A percentile compares a stretch with the other conserved stretches of the same genome.
Evolutionary conservation across 2,113 vertebrate species (phyloP).

Genomic region (Macquaria australasica): DNA sequence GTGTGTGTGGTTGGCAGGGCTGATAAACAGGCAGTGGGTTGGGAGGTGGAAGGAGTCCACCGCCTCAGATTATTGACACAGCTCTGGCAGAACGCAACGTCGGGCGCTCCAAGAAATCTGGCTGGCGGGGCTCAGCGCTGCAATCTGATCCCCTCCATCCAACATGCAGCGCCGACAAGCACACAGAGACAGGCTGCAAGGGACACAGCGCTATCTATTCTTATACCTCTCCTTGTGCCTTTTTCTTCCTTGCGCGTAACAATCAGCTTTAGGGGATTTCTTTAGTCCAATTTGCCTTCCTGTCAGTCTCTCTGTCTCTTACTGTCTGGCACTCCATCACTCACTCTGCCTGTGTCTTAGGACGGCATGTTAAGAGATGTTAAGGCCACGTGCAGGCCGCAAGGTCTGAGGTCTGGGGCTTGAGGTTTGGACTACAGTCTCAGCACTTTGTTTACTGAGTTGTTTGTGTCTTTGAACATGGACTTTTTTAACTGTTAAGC

Average conservation of each 20-base stretch:
- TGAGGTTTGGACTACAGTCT: conserved; percentile 40
- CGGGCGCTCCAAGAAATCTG: conserved; percentile 73
- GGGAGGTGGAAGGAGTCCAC: conserved; percentile 70
- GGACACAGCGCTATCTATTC: conserved; percentile 53
- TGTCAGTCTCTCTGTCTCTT: conserved; percentile 47
- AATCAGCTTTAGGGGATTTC: conserved; percentile 33
- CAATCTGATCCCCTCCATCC: conserved; percentile 69
- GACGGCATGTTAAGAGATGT: conserved; percentile 28
- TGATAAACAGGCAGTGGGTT: conserved; percentile 74
- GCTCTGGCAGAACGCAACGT: conserved; percentile 69
- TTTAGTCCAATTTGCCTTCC: conserved; percentile 40
- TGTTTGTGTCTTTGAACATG: conserved; percentile 12
- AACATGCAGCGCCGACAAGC: conserved; percentile 48
- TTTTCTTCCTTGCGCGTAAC: conserved; percentile 38
- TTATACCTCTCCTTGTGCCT: conserved; percentile 23
- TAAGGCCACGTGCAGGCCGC: conserved; percentile 31
- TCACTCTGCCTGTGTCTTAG: conserved; percentile 6
- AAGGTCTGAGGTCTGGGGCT: conserved; percentile 30
- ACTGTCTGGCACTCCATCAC: conserved; percentile 35
- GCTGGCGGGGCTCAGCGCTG: conserved; percentile 58
- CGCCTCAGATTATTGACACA: conserved; percentile 80
- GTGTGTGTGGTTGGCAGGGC: conserved; percentile 62
- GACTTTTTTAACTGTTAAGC: background rate
- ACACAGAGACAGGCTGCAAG: conserved; percentile 44
- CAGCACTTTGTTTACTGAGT: conserved; percentile 23